Percentiles rank a stretch among this genome's conserved stretches.
These are phyloP conservation scores for Rhaphigaster nebulosa DNA, from an alignment of 2,888 invertebrate genomes.

Conservation along the genomic window DNA sequence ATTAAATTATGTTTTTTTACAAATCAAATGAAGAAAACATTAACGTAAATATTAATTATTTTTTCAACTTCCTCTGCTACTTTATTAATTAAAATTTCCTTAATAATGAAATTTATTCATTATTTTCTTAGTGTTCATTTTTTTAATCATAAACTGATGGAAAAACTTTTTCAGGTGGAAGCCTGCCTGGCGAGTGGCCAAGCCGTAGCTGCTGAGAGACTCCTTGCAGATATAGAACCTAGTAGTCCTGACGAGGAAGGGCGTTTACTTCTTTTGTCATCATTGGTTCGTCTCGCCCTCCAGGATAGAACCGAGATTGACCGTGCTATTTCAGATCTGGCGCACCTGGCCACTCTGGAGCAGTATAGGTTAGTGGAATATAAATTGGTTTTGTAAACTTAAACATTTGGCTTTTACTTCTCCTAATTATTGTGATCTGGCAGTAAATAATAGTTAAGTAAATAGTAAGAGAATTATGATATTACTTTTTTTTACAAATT, in stretches of 20 bases:
- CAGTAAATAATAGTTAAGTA: no score
- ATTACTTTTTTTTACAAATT: no score
- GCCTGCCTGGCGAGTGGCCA: slow-evolving; percentile 65
- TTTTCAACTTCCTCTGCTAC: no score
- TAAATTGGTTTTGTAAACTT: neutral
- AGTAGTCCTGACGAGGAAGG: slow-evolving; percentile 76
- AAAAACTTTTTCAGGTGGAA: slow-evolving; percentile 10
- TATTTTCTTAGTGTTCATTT: neutral
- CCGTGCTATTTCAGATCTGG: slow-evolving; percentile 84
- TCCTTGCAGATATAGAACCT: slow-evolving; percentile 77
- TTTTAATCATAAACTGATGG: neutral
- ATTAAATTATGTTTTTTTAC: no score
- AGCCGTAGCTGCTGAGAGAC: slow-evolving; percentile 71
- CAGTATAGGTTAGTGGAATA: slow-evolving; percentile 70
- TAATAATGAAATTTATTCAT: no score
- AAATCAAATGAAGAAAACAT: no score
- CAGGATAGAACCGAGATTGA: slow-evolving; percentile 89
- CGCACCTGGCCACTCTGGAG: slow-evolving; percentile 80
- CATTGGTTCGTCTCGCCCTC: slow-evolving; percentile 86
- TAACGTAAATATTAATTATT: no score
- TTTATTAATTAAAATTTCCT: no score
- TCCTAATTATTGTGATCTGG: neutral
- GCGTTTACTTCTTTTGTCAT: slow-evolving; percentile 80
- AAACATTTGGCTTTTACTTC: neutral
- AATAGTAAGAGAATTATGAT: no score